These are phyloP conservation scores for Sebastes elongatus DNA, from an alignment of 2,797 vertebrate species.

Conservation along the genomic window DNA sequence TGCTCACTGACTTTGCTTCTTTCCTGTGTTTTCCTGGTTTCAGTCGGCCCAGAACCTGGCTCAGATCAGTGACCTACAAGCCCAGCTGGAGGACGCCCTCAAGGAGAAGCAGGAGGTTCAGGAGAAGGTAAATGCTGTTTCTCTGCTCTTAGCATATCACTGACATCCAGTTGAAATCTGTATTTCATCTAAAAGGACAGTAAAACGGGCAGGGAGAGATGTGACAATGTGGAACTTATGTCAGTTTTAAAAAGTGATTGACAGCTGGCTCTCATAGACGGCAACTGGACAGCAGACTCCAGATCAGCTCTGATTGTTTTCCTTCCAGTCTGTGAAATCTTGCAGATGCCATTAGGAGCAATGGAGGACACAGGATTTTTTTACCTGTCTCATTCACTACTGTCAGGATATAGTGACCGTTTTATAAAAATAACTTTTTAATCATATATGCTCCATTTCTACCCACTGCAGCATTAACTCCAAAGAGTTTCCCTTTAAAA, in stretches of 20 bases:
- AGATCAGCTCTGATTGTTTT: too few species aligned
- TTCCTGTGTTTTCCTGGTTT: constrained; percentile 4
- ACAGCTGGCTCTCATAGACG: too few species aligned
- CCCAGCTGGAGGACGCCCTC: constrained; percentile 91
- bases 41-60: constrained; percentile 94
- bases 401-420: too few species aligned
- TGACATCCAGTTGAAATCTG: background rate
- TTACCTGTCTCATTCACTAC: too few species aligned
- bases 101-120: constrained; percentile 96
- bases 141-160: background rate
- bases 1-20: background rate
- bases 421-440: too few species aligned
- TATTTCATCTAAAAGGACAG: background rate
- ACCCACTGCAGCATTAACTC: background rate
- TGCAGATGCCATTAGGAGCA: too few species aligned
- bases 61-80: constrained; percentile 95
- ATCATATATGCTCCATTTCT: too few species aligned
- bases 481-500: background rate
- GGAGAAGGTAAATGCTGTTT: constrained; percentile 87
- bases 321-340: too few species aligned
- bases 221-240: background rate
- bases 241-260: background rate
- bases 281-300: too few species aligned
- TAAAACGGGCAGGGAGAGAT: background rate
- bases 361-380: too few species aligned